Evolutionary conservation across 2,888 invertebrate genomes (phyloP), one percentile per base, ranked within the genome.

Genomic region (Drosophila mimetica): DNA sequence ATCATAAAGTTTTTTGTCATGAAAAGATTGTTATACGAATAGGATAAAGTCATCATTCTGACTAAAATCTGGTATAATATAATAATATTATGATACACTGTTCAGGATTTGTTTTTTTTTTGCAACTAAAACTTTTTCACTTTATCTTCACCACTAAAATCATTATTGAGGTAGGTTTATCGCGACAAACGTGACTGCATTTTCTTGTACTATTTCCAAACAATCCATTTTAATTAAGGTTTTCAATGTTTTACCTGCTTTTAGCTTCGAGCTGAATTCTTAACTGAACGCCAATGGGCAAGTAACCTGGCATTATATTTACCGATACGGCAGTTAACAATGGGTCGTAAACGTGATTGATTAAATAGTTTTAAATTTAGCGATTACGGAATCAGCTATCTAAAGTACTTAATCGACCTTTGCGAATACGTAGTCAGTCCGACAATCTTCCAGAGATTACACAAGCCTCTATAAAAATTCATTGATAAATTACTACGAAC

Each of bases 401-500:
- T 7, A 7, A 11, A 16, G 42, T 22, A 30, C 42, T 30, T 3
- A 14, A 14, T 16, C 47, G 34, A 47, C 58, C 65, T 70, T 69
- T 64, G 64, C 25, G 32, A 65, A 18, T 69, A 47, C 46, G 28
- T 30, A 36, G 50, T 9, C 22, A n/a, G 14, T 18, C 63, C 2
- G 5, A 25, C 58, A 20, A 22, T 48, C 14, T 39, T 57, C 52
- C 59, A 25, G 47, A 61, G 77, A 65, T 77, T 71, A 74, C 59
- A 52, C 50, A 37, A 72, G 58, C n/a, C 67, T 48, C 69, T 36
- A 64, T 58, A 71, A 58, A 51, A 64, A 66, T 81, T 86, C 80
- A 81, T 81, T 81, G 81, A 81, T 77, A 79, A 72, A 81, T 70
- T 83, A 75, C 84, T 73, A 83, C 66, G 84, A 79, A 79, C 16